Evolutionary conservation across 2,888 invertebrate genomes (phyloP), one percentile per base, ranked within the genome.

Genomic region (Amiota communis): DNA sequence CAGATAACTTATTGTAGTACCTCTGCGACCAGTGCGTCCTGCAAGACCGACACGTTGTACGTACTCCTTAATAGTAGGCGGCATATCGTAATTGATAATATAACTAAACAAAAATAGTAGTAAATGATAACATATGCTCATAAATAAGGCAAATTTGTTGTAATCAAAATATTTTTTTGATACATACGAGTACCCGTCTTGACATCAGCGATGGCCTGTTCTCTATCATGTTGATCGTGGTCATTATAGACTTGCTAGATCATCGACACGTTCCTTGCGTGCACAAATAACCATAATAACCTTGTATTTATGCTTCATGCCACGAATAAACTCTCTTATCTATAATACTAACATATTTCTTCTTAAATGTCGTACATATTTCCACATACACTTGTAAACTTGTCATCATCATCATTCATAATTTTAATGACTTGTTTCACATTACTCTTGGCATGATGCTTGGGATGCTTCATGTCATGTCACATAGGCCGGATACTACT

Each of bases 61-160:
- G 90, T 98, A 98, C 85, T 98, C 98, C 88, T 98, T 98, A 83
- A 98, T 96, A 83, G 97, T 96, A 17, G 94, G 92, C 0, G 98
- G 98, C 85, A 98, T 98, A 89, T 98, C 98, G 82, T 93, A 96
- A 89, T 98, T 98, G 46, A 98, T 91, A 1, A 98, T 97, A 89
- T 97, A 84, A 0, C 89, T 89, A 64, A n/a, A n/a, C n/a, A n/a
- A n/a, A n/a, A n/a, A n/a, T n/a, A n/a, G n/a, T n/a, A n/a, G n/a
- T n/a, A n/a, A n/a, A n/a, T n/a, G n/a, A n/a, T n/a, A n/a, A n/a
- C n/a, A n/a, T n/a, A n/a, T n/a, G n/a, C n/a, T n/a, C n/a, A n/a
- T n/a, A n/a, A n/a, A n/a, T n/a, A n/a, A n/a, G 98, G 98, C 0
- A 98, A 96, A 91, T 98, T 98, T 0, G 98, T 98, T 0, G 98